Base-by-base conservation (phyloP, 2,797 vertebrate genomes). In the Toxotes lorentzi region DNA sequence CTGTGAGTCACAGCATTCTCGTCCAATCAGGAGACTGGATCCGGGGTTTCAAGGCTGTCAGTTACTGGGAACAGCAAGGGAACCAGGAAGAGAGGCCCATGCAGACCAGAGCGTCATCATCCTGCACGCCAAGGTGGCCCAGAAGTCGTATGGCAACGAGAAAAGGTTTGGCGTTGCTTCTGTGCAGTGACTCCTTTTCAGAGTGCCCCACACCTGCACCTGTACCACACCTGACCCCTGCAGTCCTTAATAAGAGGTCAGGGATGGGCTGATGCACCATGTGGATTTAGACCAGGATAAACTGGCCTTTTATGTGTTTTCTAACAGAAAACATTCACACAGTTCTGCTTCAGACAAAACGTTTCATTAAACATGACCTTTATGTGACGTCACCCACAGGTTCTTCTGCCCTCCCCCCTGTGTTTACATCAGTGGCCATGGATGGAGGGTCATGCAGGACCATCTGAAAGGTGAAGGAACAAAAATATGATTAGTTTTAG, bases 321-420 rank as follows among this genome's bases (percentile, higher is more conserved):
- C 47, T 50, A 50, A 12, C 48, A 51, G 45, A 21, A 51, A 4
- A 51, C n/a, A 13, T 50, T 4, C 10, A n/a, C n/a, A 30, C n/a
- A n/a, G n/a, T n/a, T n/a, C n/a, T n/a, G n/a, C n/a, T n/a, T n/a
- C n/a, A n/a, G n/a, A n/a, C n/a, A n/a, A n/a, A n/a, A n/a, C n/a
- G 43, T 40, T 67, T n/a, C 24, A 34, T 38, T 53, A 17, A 53
- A 30, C 11, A 67, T 51, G 2, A 5, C 7, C 5, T 61, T 17
- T 1, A 5, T 41, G 14, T 62, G 4, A 0, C 1, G 2, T 11
- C 21, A 5, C 16, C 62, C 23, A 0, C 91, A 99, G 97, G 89
- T 99, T 99, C 90, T 99, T 99, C 94, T 99, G 97, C 4, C 98
- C 98, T 14, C 98, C 98, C 14, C 98, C 98, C 11, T 99, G 97